These are phyloP conservation scores for Eulemur rufifrons DNA, from an alignment of 2,113 vertebrate species.

Conservation along the genomic window DNA sequence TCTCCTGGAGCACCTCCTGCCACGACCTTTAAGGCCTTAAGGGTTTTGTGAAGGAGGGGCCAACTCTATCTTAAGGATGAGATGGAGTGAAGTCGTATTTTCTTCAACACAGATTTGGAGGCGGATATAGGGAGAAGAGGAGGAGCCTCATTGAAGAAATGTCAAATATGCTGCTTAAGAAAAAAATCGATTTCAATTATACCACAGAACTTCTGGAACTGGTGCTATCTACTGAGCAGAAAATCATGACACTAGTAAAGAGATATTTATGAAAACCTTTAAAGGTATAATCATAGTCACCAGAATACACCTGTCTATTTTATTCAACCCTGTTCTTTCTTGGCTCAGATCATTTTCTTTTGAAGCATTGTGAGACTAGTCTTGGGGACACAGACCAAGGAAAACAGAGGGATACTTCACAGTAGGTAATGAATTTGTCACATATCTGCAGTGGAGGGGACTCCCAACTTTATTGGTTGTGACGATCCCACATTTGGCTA, in stretches of 20 bases:
- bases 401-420: not conserved
- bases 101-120: not conserved
- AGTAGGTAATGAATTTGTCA: not conserved
- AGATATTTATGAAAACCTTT: conserved; percentile 54
- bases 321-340: conserved; percentile 36
- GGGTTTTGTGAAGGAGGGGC: not conserved
- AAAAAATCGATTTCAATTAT: conserved; percentile 60
- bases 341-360: conserved; percentile 28
- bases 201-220: conserved; percentile 45
- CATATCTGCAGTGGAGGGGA: not conserved
- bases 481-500: not conserved
- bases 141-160: not conserved
- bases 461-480: not conserved
- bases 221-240: conserved; percentile 18
- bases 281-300: conserved; percentile 60
- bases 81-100: not conserved
- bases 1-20: not conserved
- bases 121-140: not conserved
- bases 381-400: not conserved
- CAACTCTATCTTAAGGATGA: not conserved
- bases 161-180: not conserved
- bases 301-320: conserved; percentile 42
- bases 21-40: not conserved
- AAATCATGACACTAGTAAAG: conserved; percentile 58
- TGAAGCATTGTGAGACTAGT: conserved; percentile 16